Evolutionary conservation across 2,888 invertebrate species (phyloP).

Genomic region (Drosophila falleni): DNA sequence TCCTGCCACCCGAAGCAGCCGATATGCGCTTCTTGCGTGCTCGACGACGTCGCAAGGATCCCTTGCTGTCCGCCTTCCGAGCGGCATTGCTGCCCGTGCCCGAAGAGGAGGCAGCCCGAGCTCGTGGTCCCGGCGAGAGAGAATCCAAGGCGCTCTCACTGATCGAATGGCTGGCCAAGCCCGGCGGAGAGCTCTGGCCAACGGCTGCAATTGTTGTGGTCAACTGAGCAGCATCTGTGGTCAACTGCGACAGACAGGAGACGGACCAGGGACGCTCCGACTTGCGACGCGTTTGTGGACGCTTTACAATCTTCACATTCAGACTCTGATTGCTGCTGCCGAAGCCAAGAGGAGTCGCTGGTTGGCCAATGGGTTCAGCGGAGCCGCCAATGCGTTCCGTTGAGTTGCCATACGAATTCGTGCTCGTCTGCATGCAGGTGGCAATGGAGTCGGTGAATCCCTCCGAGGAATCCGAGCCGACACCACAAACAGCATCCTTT

Average conservation of each 20-base stretch:
- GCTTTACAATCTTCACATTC: constrained; percentile 87
- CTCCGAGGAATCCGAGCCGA: constrained; percentile 90
- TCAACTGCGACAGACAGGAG: constrained; percentile 92
- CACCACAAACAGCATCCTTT: constrained; percentile 82
- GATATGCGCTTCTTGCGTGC: constrained; percentile 84
- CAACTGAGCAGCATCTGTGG: constrained; percentile 85
- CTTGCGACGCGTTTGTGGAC: constrained; percentile 83
- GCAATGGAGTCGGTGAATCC: constrained; percentile 91
- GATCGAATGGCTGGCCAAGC: constrained; percentile 90
- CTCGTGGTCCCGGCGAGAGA: constrained; percentile 86
- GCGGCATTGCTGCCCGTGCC: constrained; percentile 68
- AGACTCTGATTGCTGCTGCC: constrained; percentile 83
- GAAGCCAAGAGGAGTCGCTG: constrained; percentile 49
- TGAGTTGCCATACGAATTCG: constrained; percentile 86
- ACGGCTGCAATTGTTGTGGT: constrained; percentile 81
- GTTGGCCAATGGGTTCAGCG: constrained; percentile 86
- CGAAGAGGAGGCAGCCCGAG: constrained; percentile 75
- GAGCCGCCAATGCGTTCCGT: constrained; percentile 87
- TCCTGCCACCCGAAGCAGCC: constrained; percentile 73
- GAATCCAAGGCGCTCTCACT: constrained; percentile 95
- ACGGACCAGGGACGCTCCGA: constrained; percentile 93
- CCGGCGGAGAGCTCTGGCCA: constrained; percentile 85
- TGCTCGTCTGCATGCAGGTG: constrained; percentile 87
- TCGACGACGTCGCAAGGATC: constrained; percentile 84
- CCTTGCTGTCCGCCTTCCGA: constrained; percentile 84